A percentile compares a stretch with the other conserved stretches of the same genome.
phyloP scores from a whole-genome alignment of 2,888 invertebrate genomes.

The Hemistola chrysoprasaria region DNA sequence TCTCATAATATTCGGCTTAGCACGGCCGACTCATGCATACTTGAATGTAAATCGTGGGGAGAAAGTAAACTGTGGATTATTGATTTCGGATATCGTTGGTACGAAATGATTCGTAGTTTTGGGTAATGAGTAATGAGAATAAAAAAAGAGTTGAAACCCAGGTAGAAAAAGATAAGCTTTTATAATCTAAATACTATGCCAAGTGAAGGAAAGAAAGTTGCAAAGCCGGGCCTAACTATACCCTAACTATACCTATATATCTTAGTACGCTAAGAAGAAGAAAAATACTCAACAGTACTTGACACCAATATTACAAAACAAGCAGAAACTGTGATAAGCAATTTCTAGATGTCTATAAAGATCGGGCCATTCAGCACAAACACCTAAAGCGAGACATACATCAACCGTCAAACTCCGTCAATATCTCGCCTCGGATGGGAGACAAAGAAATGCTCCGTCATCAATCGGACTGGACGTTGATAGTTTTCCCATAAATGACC shows the following conservation, averaged over 20 bases:
- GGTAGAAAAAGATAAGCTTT: no score
- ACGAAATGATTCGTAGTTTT: constrained; percentile 6
- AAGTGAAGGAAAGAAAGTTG: no score
- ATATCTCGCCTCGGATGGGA: constrained; percentile 47
- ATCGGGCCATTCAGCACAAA: constrained; percentile 1
- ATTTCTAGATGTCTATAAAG: not conserved
- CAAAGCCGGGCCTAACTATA: no score
- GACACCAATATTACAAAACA: not conserved
- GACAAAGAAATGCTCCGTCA: constrained; percentile 66
- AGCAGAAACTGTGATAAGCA: no score
- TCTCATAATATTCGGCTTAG: constrained; percentile 83
- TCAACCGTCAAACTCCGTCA: constrained; percentile 42
- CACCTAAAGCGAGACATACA: constrained; percentile 26
- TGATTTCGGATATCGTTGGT: constrained; percentile 27
- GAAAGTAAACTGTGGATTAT: constrained; percentile 30
- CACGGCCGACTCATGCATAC: constrained; percentile 46
- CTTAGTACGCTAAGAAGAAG: no score
- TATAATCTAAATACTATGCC: no score
- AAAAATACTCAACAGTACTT: no score
- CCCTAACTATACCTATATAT: no score
- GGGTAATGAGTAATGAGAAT: not conserved
- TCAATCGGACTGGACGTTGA: constrained; percentile 64
- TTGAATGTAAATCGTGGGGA: constrained; percentile 24
- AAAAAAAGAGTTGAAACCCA: no score
- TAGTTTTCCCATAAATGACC: constrained; percentile 79